Conservation (phyloP, 2,888 invertebrate genomes). For the Ophion ventricosus region DNA sequence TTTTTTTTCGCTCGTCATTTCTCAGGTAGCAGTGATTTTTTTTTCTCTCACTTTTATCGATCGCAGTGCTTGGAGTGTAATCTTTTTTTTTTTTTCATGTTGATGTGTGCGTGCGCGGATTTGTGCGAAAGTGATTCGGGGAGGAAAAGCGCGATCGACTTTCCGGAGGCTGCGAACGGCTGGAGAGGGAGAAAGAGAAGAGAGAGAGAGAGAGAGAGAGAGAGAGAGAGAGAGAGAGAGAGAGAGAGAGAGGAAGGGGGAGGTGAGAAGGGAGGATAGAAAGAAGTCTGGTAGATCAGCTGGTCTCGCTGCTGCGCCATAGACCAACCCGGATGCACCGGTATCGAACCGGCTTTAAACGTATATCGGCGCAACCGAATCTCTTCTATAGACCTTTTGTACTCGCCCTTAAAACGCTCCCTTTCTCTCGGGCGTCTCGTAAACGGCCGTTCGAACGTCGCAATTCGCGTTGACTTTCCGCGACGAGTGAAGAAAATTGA, state of each 20-base stretch:
- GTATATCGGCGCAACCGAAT: slow-evolving; percentile 12
- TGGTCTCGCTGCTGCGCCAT: slow-evolving; percentile 57
- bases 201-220: slow-evolving; percentile 10
- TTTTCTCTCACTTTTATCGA: background rate
- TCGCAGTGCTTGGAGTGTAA: background rate
- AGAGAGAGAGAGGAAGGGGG: background rate
- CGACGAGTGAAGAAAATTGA: background rate
- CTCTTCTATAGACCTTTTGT: background rate
- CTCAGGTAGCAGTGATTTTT: background rate
- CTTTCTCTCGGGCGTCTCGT: background rate
- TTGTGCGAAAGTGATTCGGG: slow-evolving; percentile 21
- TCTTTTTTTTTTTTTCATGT: background rate
- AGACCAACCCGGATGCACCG: slow-evolving; percentile 46
- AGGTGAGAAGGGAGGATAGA: background rate
- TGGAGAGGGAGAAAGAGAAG: slow-evolving; percentile 5
- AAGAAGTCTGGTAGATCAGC: slow-evolving; percentile 61
- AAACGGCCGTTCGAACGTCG: background rate
- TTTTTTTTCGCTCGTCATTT: background rate
- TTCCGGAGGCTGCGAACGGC: slow-evolving; percentile 60
- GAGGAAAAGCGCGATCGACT: slow-evolving; percentile 58
- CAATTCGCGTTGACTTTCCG: background rate
- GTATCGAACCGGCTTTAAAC: slow-evolving; percentile 58
- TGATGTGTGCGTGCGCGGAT: slow-evolving; percentile 1
- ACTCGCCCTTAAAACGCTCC: background rate
- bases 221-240: slow-evolving; percentile 6